Percentiles rank a stretch among this genome's conserved stretches.
phyloP scores from a whole-genome alignment of 2,888 invertebrate genomes.

The Lutraria lutraria region DNA sequence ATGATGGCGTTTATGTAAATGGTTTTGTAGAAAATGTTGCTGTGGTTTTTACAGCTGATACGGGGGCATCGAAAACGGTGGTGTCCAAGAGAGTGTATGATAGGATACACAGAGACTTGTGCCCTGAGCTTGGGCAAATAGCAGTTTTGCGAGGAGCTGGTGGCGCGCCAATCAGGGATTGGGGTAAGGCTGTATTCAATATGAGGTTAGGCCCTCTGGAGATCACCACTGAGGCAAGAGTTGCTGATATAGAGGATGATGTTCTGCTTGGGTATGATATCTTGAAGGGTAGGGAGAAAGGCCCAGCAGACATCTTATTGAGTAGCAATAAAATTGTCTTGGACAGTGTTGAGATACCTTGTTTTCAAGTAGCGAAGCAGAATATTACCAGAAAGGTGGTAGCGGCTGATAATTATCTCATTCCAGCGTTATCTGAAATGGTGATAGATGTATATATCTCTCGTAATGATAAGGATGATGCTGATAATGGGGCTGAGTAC shows the following conservation, averaged over 20 bases:
- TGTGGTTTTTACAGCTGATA: neutral
- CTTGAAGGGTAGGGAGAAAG: constrained; percentile 41
- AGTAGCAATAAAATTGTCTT: constrained; percentile 47
- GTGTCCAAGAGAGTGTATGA: no score
- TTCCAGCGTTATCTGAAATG: constrained; percentile 25
- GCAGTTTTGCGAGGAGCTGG: no score
- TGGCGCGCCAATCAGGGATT: neutral
- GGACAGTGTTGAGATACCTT: constrained; percentile 37
- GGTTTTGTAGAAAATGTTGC: neutral
- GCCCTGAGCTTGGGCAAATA: no score
- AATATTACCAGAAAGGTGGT: constrained; percentile 36
- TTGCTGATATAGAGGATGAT: constrained; percentile 63
- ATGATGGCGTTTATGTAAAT: neutral
- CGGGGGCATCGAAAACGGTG: no score
- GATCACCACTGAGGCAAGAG: constrained; percentile 40
- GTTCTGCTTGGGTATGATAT: constrained; percentile 60
- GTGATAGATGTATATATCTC: constrained; percentile 39
- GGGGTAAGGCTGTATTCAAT: constrained; percentile 35
- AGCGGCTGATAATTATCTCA: constrained; percentile 44
- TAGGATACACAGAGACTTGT: no score
- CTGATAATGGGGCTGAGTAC: neutral
- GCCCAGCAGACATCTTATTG: constrained; percentile 55
- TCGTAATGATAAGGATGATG: constrained; percentile 30
- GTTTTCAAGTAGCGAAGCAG: neutral
- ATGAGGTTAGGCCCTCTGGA: constrained; percentile 38